Conservation (phyloP, 2,888 invertebrate species). For the Megamerina dolium region DNA sequence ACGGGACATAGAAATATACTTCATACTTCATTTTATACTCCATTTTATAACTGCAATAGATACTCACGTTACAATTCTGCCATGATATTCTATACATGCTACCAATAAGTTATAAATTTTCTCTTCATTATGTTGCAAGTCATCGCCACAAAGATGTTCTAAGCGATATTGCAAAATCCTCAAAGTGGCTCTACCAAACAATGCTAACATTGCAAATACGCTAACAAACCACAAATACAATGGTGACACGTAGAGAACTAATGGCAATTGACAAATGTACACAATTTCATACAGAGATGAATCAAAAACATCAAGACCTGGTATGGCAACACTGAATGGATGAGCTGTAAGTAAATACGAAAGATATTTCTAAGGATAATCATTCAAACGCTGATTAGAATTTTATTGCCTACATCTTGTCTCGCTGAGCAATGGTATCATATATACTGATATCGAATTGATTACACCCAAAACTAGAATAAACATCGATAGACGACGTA, state of each 20-base stretch:
- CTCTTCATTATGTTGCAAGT: slow-evolving; percentile 20
- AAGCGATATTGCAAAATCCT: slow-evolving; percentile 32
- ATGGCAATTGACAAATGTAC: slow-evolving; percentile 33
- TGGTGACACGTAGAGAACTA: slow-evolving; percentile 28
- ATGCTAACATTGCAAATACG: slow-evolving; percentile 38
- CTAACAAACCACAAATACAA: slow-evolving; percentile 43
- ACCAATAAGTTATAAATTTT: slow-evolving; percentile 24
- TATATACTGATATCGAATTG: too few relatives aligned
- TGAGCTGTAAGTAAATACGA: slow-evolving; percentile 28
- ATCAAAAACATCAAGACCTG: slow-evolving; percentile 32
- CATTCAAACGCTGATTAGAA: too few relatives aligned
- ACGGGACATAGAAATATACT: too few relatives aligned
- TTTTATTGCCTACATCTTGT: too few relatives aligned
- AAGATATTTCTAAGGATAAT: too few relatives aligned
- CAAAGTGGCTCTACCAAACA: slow-evolving; percentile 37
- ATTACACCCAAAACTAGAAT: too few relatives aligned
- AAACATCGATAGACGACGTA: too few relatives aligned
- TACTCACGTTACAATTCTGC: slow-evolving; percentile 18
- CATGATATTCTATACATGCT: slow-evolving; percentile 27
- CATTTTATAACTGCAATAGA: too few relatives aligned
- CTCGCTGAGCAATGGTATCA: too few relatives aligned
- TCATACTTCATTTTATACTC: too few relatives aligned
- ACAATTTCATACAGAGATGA: slow-evolving; percentile 39
- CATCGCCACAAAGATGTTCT: slow-evolving; percentile 18
- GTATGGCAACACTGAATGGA: slow-evolving; percentile 39